These are phyloP conservation scores for Xiphophorus couchianus DNA, from an alignment of 2,113 vertebrate species.

Conservation along the genomic window DNA sequence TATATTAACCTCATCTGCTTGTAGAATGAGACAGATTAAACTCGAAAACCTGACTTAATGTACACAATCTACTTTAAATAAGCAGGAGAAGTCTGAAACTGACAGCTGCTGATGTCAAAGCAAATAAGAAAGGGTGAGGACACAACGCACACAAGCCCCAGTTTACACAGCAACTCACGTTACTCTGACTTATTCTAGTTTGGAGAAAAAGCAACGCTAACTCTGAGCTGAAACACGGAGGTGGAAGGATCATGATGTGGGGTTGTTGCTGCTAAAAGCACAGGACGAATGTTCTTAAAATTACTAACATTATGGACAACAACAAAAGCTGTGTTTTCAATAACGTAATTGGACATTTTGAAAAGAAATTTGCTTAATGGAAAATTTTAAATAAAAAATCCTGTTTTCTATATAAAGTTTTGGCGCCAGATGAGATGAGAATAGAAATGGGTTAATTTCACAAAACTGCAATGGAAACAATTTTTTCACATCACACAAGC, in stretches of 20 bases:
- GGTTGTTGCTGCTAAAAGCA: background rate
- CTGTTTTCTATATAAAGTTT: too few relatives aligned
- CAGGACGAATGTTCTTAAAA: too few relatives aligned
- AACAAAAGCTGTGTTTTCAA: too few relatives aligned
- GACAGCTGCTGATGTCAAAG: slow-evolving; percentile 32
- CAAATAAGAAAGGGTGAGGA: slow-evolving; percentile 13
- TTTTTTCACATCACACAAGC: too few relatives aligned
- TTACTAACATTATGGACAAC: too few relatives aligned
- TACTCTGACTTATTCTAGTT: background rate
- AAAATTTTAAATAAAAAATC: too few relatives aligned
- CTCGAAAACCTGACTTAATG: background rate
- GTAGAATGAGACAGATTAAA: background rate
- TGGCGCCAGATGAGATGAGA: too few relatives aligned
- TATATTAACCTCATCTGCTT: background rate
- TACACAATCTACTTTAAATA: background rate
- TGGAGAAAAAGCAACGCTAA: background rate
- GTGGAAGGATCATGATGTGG: background rate
- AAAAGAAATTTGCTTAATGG: too few relatives aligned
- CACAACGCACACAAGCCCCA: background rate
- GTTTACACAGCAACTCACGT: slow-evolving; percentile 2
- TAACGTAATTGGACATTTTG: too few relatives aligned
- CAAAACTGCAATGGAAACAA: too few relatives aligned
- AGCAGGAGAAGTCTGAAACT: background rate
- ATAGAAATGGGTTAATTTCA: too few relatives aligned
- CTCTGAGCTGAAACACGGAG: background rate